Base-by-base conservation (phyloP, 2,113 vertebrate species). In the Esox niger region DNA sequence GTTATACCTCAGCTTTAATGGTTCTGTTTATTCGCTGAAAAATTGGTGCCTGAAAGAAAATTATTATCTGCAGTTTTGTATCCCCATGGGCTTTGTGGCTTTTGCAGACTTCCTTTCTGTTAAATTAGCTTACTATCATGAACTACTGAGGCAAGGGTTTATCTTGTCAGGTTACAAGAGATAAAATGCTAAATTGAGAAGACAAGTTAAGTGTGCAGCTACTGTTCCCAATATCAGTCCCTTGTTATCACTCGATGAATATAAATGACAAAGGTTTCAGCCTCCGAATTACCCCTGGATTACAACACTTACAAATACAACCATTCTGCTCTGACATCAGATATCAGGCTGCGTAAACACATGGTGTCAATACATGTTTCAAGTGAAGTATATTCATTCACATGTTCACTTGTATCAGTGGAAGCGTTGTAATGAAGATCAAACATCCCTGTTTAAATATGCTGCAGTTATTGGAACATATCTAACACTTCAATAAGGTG, bases 161-260 rank as follows among this genome's bases (percentile, higher is more conserved):
- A 59, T 59, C 57, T 32, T 30, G 27, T n/a, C n/a, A 2, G 29
- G 47, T 52, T 30, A 59, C 57, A 26, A 29, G 57, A 30, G 57
- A 59, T 32, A 59, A 59, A 21, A 32, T 15, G n/a, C 57, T 29
- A 59, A n/a, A n/a, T 30, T 52, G 47, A 52, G 47, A 43, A 43
- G 27, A 31, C 57, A 59, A 59, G 57, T 31, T 59, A n/a, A 31
- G 57, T 27, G 57, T 59, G 29, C 13, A 31, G 29, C 17, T 21
- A 21, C 29, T 10, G 29, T 17, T 59, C 57, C 20, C 29, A 2
- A 15, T 59, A 59, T 59, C 57, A 31, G 57, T 59, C 27, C 29
- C 57, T 32, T n/a, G n/a, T 52, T 52, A 52, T 52, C 47, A 52
- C 47, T 52, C n/a, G 8, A 21, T 23, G 47, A 52, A 52, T 52